These are phyloP conservation scores for Myiozetetes cayanensis DNA, from an alignment of 2,113 vertebrate species.

Conservation along the genomic window DNA sequence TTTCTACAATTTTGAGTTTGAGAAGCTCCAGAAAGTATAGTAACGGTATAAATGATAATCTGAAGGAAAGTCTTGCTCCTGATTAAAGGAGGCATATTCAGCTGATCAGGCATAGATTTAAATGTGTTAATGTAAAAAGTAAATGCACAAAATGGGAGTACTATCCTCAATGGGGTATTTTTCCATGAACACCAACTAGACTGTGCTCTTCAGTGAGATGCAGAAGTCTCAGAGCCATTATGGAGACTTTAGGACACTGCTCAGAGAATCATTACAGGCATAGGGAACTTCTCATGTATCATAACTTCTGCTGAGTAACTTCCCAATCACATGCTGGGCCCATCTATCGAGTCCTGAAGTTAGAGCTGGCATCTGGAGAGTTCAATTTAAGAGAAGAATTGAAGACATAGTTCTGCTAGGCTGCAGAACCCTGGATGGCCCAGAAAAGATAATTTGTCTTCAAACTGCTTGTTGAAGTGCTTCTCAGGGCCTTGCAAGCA, in stretches of 20 bases:
- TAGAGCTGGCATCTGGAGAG: background rate
- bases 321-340: background rate
- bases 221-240: background rate
- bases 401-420: background rate
- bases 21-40: background rate
- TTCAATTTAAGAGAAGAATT: background rate
- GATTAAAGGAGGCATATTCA: background rate
- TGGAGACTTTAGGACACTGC: background rate
- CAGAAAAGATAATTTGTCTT: background rate
- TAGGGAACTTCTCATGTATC: background rate
- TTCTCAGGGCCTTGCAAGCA: background rate
- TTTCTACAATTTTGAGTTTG: background rate
- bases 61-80: background rate
- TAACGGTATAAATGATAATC: background rate
- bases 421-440: background rate
- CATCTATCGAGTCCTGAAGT: background rate
- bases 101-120: background rate
- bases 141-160: background rate
- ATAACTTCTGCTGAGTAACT: background rate
- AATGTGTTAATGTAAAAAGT: background rate
- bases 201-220: background rate
- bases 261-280: background rate
- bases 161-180: background rate
- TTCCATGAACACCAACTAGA: background rate
- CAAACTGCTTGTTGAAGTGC: background rate